Base-by-base conservation (phyloP, 1,140 invertebrate genomes). In the Panonychus citri region DNA sequence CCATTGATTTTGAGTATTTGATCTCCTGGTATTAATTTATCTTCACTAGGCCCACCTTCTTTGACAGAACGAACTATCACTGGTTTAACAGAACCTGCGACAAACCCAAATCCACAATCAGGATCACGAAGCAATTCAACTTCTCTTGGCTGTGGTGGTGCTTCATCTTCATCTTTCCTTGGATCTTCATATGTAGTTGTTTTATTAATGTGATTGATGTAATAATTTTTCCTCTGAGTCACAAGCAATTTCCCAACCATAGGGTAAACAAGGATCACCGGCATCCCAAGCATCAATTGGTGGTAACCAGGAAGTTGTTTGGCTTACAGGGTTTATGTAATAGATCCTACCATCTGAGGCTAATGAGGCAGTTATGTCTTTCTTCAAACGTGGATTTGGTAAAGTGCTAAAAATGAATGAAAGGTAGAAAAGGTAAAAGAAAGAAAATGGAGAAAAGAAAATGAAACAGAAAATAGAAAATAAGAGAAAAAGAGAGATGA, bases 41-140 rank as follows among this genome's bases (percentile, higher is more conserved):
- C 80, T 49, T 84, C 83, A 67, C 85, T 88, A 1, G 87, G 87
- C 10, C 87, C 87, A 62, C 82, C 84, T 65, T 74, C 71, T 21
- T 72, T 74, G 24, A 76, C 75, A 68, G 73, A 80, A 69, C 87
- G 77, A 8, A 93, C 85, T 42, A 90, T 81, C 5, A 90, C 85
- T 0, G 88, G 87, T 60, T 80, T 78, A 67, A 91, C 85, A 39
- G 83, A 86, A 1, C 87, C 86, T 2, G 87, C 87, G 1, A 93
- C 86, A 68, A 93, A 93, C 1, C 88, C 88, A 67, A 93, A 93
- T 1, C 88, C 88, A 67, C 90, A 93, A 39, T 82, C 77, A 0
- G 78, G 72, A 63, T 73, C 80, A 49, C 85, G 69, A 53, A 75
- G 71, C 30, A 91, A 71, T 51, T 76, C 74, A 7, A 89, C 81